These are phyloP conservation scores for Turdus rufiventris DNA, from an alignment of 2,113 vertebrate genomes.

Conservation along the genomic window DNA sequence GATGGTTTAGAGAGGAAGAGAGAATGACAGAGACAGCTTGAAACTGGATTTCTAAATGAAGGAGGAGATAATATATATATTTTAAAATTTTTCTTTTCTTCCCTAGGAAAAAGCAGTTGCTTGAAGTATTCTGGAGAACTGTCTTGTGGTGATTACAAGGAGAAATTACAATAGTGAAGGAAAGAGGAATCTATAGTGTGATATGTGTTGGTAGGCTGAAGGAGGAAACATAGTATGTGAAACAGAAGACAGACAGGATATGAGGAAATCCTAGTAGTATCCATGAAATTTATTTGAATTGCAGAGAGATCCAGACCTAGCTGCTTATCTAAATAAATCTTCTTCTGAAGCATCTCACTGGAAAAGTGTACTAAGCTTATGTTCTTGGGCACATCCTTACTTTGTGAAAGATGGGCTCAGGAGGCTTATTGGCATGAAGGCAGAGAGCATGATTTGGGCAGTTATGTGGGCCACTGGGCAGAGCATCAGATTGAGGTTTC, in stretches of 20 bases:
- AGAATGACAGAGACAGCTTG: neutral
- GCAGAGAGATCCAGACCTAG: neutral
- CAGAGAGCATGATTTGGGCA: neutral
- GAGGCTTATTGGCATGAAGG: neutral
- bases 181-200: neutral
- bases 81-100: neutral
- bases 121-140: neutral
- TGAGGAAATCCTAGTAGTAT: neutral
- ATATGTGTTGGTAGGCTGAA: neutral
- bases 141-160: neutral
- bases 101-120: neutral
- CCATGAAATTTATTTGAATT: neutral
- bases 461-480: conserved; percentile 42
- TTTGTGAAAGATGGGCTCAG: neutral
- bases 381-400: neutral
- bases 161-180: neutral
- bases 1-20: neutral
- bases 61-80: neutral
- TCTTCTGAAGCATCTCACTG: neutral
- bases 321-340: neutral
- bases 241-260: neutral
- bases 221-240: neutral
- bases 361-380: neutral
- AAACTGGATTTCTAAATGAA: neutral
- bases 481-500: conserved; percentile 30